Evolutionary conservation across 2,113 vertebrate species (phyloP).

Genomic region (Myodes glareolus): DNA sequence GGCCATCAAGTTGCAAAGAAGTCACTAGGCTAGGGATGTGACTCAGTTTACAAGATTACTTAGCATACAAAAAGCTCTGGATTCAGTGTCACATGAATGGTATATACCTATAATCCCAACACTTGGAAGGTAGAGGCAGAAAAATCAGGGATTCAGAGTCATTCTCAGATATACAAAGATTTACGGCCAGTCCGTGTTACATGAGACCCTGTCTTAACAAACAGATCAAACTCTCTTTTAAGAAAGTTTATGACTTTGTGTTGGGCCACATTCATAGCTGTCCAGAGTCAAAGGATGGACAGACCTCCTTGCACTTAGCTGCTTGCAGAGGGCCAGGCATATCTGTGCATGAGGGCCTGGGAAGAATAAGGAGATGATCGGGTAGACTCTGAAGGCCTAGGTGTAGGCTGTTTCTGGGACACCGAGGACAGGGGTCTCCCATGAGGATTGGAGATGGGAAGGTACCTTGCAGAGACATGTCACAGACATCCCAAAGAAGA

Average conservation of each 20-base stretch:
- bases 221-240: background rate
- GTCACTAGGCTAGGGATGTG: too few species aligned
- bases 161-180: background rate
- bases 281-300: too few species aligned
- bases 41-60: background rate
- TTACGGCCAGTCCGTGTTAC: background rate
- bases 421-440: background rate
- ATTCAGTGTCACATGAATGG: background rate
- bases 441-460: background rate
- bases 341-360: fast-evolving
- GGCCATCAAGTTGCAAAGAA: background rate
- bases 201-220: background rate
- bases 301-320: fast-evolving
- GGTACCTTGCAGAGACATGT: fast-evolving
- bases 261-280: background rate
- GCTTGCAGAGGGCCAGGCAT: fast-evolving
- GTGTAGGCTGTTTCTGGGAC: fast-evolving
- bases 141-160: background rate
- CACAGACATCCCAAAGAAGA: background rate
- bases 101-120: too few species aligned
- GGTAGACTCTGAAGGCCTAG: fast-evolving
- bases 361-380: fast-evolving
- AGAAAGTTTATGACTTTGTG: background rate
- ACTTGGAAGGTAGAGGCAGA: background rate
- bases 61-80: background rate